Percentiles rank a stretch among this genome's conserved stretches.
Evolutionary conservation across 1,140 invertebrate genomes (phyloP).

Genomic region (Zaprionus nigranus): DNA sequence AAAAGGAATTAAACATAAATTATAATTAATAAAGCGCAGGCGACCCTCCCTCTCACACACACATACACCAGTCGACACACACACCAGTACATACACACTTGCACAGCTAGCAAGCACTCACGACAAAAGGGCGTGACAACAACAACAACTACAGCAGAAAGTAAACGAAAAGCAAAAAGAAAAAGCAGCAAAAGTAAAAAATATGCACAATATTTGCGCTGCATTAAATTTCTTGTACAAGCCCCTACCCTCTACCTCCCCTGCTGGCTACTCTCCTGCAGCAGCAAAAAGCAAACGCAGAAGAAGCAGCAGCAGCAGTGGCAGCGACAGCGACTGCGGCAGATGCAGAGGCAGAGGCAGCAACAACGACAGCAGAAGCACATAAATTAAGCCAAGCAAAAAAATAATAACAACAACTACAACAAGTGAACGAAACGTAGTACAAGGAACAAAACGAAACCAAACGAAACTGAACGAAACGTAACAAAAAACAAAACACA

Average conservation of each 20-base stretch:
- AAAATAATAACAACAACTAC: slow-evolving; percentile 30
- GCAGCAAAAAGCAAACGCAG: slow-evolving; percentile 21
- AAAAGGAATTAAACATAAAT: slow-evolving; percentile 68
- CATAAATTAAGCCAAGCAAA: slow-evolving; percentile 10
- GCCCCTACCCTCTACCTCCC: background rate
- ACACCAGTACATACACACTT: slow-evolving; percentile 1
- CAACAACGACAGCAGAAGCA: background rate
- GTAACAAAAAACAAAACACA: slow-evolving; percentile 40
- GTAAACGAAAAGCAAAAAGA: slow-evolving; percentile 1
- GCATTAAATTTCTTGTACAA: slow-evolving; percentile 54
- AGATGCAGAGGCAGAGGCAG: no score
- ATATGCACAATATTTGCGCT: slow-evolving; percentile 59
- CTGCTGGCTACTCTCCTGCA: slow-evolving; percentile 20
- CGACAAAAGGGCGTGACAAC: slow-evolving; percentile 57
- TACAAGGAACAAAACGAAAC: slow-evolving; percentile 25
- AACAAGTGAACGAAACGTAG: slow-evolving; percentile 1
- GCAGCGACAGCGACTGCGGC: background rate
- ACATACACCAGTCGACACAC: background rate
- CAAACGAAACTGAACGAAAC: slow-evolving; percentile 26
- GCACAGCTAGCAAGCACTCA: slow-evolving; percentile 31
- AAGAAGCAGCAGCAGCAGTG: slow-evolving; percentile 8
- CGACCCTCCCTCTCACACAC: slow-evolving; percentile 24
- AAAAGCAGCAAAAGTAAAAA: slow-evolving; percentile 19
- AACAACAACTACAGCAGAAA: slow-evolving; percentile 15
- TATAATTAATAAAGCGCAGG: slow-evolving; percentile 74